phyloP scores from a whole-genome alignment of 1,140 invertebrate genomes.

The Colletes latitarsis region DNA sequence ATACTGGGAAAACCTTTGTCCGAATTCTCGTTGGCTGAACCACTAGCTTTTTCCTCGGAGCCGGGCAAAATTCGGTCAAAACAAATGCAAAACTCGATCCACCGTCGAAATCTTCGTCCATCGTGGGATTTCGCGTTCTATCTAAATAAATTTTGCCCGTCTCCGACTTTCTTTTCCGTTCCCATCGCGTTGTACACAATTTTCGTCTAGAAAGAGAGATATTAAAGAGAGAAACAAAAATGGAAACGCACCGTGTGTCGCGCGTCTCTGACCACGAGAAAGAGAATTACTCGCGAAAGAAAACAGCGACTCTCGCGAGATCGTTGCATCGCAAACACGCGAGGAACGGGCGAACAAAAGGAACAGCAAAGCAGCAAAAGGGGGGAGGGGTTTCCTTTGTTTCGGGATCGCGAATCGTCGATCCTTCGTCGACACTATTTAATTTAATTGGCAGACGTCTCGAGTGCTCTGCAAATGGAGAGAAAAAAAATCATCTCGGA shows the following conservation, averaged over 20 bases:
- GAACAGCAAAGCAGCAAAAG: neutral
- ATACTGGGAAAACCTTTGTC: conserved; percentile 29
- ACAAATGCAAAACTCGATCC: too few relatives aligned
- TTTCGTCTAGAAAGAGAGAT: conserved; percentile 4
- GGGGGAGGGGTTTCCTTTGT: neutral
- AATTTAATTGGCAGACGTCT: conserved; percentile 75
- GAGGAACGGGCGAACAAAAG: neutral
- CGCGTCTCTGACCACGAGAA: neutral
- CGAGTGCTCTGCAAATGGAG: conserved; percentile 66
- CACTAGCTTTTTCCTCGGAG: conserved; percentile 26
- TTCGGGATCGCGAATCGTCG: conserved; percentile 13
- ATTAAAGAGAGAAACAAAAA: neutral
- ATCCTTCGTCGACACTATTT: conserved; percentile 52
- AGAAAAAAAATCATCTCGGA: neutral
- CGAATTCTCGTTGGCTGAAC: conserved; percentile 50
- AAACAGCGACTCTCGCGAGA: neutral
- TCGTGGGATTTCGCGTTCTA: too few relatives aligned
- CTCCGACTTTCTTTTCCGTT: conserved; percentile 26
- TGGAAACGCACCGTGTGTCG: neutral
- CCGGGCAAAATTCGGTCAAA: too few relatives aligned
- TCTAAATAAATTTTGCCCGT: too few relatives aligned
- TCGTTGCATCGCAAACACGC: conserved; percentile 25
- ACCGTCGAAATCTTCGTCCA: too few relatives aligned
- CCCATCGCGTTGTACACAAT: conserved; percentile 29
- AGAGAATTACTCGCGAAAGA: neutral